Evolutionary conservation across 2,797 vertebrate species (phyloP), one percentile per base, ranked within the genome.

Genomic region (Alfaro cultratus): DNA sequence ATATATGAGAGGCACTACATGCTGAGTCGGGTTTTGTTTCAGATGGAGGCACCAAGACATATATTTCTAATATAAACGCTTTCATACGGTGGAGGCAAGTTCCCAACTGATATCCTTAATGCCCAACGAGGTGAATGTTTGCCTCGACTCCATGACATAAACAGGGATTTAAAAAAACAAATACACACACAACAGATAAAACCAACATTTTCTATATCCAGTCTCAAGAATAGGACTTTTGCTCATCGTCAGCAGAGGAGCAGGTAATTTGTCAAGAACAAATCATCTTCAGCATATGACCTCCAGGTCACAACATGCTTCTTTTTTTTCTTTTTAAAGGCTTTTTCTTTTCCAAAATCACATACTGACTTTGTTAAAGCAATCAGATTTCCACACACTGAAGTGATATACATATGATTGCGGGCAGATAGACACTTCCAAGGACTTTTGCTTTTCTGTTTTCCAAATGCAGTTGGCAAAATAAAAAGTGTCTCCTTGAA

Each of bases 11-110:
- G 60, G 45, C 46, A 43, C 75, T 47, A 12, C 76, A 77, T 23
- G 64, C 76, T 71, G 64, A 34, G 64, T 43, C 10, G 23, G 64
- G 12, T 55, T 55, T n/a, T 15, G 76, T 41, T 77, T 72, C 76
- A 43, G 9, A 78, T 45, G 67, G 29, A 77, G 34, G 36, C 46
- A 71, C 57, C 41, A 26, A 55, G 57, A 60, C 74, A 6, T 45
- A n/a, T 71, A 71, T 26, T 18, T 70, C n/a, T 76, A 31, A 23
- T 26, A 36, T 29, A 36, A 62, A 43, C 9, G 45, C 21, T 76
- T 62, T 3, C 21, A 16, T 34, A 15, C 57, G 15, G 29, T 13
- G 16, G 41, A 43, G 45, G 6, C 45, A 36, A 47, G 57, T 36
- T 76, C 64, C 45, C 60, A 62, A 36, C 29, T 49, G 57, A 67